phyloP scores from a whole-genome alignment of 2,797 vertebrate genomes.

The Scolopax rusticola region DNA sequence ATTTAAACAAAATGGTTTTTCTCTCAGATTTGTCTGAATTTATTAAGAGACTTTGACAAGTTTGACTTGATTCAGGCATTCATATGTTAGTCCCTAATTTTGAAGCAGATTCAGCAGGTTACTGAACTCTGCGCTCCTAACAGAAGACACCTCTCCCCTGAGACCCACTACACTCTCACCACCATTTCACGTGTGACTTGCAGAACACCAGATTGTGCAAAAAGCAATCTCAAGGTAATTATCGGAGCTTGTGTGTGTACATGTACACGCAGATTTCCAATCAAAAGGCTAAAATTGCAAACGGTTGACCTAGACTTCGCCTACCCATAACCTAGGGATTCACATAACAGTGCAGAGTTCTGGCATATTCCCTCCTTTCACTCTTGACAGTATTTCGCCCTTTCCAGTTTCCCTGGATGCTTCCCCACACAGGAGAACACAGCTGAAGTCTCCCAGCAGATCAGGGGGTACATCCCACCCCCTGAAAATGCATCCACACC shows the following conservation, averaged over 20 bases:
- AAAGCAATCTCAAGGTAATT: neutral
- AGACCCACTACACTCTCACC: neutral
- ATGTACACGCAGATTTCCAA: fast-evolving
- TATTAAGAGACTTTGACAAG: neutral
- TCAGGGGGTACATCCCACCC: neutral
- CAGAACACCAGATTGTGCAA: neutral
- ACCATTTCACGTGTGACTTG: neutral
- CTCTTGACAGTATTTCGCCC: neutral
- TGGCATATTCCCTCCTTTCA: neutral
- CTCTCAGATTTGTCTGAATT: neutral
- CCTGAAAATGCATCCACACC: neutral
- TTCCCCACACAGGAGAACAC: neutral
- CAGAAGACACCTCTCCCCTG: neutral
- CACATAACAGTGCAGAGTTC: neutral
- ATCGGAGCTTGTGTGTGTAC: neutral
- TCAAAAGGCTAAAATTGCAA: neutral
- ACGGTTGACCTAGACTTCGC: neutral
- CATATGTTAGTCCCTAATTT: neutral
- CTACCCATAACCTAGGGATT: neutral
- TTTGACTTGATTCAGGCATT: neutral
- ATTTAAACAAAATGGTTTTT: neutral
- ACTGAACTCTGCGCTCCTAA: neutral
- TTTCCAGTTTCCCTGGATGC: neutral
- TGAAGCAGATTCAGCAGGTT: neutral
- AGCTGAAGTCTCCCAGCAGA: neutral